These are phyloP conservation scores for Apostichopus japonicus DNA, from an alignment of 35 echinoderm and acorn worm species.

Conservation along the genomic window DNA sequence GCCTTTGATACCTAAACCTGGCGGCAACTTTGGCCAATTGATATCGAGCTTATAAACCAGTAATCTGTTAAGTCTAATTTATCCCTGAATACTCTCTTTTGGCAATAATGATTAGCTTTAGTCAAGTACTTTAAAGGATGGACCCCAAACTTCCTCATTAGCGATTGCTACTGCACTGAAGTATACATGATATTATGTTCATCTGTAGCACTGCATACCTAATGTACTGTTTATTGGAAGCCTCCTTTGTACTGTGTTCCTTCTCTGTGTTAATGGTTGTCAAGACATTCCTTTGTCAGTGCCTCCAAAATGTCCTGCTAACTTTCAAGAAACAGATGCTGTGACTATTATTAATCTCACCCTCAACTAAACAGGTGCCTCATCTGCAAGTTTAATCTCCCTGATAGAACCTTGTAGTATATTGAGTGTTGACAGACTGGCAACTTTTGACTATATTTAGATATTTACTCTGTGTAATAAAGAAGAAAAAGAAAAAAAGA, in stretches of 20 bases:
- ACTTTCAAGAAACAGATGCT: not conserved
- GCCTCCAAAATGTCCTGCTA: not conserved
- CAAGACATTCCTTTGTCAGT: slow-evolving; percentile 3
- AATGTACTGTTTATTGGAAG: not conserved
- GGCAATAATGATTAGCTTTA: no score
- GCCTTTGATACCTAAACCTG: no score
- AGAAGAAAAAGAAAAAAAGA: no score
- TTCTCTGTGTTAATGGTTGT: not conserved
- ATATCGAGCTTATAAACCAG: no score
- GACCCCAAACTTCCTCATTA: no score
- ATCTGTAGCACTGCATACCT: no score
- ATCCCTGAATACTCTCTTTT: no score
- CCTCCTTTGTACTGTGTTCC: not conserved
- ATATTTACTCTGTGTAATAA: not conserved
- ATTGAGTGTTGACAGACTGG: not conserved
- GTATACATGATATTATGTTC: no score
- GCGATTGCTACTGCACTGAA: no score
- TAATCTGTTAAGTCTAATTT: no score
- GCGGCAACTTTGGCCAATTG: no score
- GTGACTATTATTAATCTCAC: not conserved
- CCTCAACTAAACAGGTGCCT: not conserved
- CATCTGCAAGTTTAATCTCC: not conserved
- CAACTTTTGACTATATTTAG: not conserved
- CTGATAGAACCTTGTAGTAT: not conserved
- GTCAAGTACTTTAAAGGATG: no score